A percentile compares a stretch with the other conserved stretches of the same genome.
Conservation (phyloP, 2,888 invertebrate species). For the Mayetiola destructor region DNA sequence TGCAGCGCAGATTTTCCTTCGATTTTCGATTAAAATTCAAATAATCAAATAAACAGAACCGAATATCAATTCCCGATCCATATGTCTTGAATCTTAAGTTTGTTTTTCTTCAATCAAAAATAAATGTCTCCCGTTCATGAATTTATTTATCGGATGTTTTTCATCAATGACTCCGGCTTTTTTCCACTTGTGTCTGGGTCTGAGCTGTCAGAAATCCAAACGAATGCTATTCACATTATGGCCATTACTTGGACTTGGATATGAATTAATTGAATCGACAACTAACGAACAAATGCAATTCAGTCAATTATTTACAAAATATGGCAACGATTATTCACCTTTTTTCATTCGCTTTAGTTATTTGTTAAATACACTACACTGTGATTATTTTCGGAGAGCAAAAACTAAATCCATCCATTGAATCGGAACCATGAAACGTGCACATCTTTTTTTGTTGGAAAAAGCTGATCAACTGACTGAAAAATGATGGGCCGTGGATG, state of each 20-base stretch:
- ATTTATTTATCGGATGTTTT: conserved; percentile 2
- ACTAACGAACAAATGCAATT: background rate
- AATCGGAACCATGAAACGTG: background rate
- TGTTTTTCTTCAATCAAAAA: too few species aligned
- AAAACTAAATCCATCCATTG: background rate
- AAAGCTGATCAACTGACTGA: conserved; percentile 16
- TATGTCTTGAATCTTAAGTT: too few species aligned
- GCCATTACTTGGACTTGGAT: background rate
- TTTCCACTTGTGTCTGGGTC: background rate
- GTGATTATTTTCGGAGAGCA: background rate
- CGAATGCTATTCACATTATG: background rate
- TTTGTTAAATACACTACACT: too few species aligned
- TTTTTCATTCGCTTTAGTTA: background rate
- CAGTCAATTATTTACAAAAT: conserved; percentile 11
- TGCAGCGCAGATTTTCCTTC: too few species aligned
- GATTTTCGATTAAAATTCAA: too few species aligned
- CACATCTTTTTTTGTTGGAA: conserved; percentile 15
- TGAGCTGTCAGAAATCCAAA: background rate
- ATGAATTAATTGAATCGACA: conserved; percentile 11
- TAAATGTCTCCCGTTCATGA: too few species aligned
- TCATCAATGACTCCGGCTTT: background rate
- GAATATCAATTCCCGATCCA: too few species aligned
- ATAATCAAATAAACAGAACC: too few species aligned
- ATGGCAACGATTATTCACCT: background rate
- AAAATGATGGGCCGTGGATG: conserved; percentile 17